Base-by-base conservation (phyloP, 2,113 vertebrate genomes). In the Polypterus senegalus region DNA sequence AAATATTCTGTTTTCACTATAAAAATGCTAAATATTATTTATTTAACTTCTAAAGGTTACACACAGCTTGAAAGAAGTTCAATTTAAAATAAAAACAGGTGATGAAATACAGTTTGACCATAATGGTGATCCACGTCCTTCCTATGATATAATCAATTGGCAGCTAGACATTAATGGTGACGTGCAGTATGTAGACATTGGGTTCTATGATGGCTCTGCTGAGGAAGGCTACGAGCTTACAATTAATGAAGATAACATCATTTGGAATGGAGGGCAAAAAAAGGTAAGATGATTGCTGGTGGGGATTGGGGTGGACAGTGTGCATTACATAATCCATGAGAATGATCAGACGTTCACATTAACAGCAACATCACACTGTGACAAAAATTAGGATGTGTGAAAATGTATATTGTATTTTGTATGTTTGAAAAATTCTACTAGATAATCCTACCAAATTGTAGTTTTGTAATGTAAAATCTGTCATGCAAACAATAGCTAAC, bases 111-210 rank as follows among this genome's bases (percentile, higher is more conserved):
- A 60, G 47, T 60, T 60, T 49, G 59, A 60, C 49, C 9, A 49
- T 43, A 60, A 60, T 49, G 59, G 59, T 3, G 47, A 60, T 48
- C 59, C 59, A 10, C 7, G 48, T 49, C 59, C 59, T 3, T 7
- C 59, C 4, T 60, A 49, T 49, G 59, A 60, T 49, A 60, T 60
- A 10, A 60, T 60, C 7, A 68, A 68, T 47, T 68, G 63, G 60
- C 55, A 48, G 9, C 3, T 68, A 4, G 49, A 65, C 5, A 11
- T n/a, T 3, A 54, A 65, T 27, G 60, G 61, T 51, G 54, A n/a
- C 2, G 46, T 60, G 9, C 59, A 56, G 10, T 61, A 61, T 54
- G 55, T 62, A 7, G 63, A 58, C n/a, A 57, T 68, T 10, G 67
- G 67, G 9, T 57, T 11, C 49, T 62, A 61, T 47, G 60, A 62